Evolutionary conservation across 2,797 vertebrate genomes (phyloP).

Genomic region (Esox masquinongy): DNA sequence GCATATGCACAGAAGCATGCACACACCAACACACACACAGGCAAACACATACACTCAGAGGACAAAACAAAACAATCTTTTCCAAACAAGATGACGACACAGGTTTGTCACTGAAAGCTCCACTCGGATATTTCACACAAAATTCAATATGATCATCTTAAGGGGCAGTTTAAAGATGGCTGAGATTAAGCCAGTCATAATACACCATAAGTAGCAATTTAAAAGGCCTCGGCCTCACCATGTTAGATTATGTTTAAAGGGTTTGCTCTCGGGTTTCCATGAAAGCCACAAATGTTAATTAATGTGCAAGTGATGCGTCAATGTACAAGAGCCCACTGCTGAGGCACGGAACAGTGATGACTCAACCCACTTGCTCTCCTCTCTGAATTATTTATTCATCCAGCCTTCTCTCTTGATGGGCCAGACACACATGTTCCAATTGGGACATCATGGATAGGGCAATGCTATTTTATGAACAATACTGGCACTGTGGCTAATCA

Average conservation of each 20-base stretch:
- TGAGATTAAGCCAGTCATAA: neutral
- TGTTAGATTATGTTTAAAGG: neutral
- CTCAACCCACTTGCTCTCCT: constrained; percentile 9
- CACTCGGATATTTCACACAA: neutral
- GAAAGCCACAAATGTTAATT: constrained; percentile 8
- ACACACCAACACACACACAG: neutral
- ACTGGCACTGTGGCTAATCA: neutral
- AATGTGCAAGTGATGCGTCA: constrained; percentile 3
- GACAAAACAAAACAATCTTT: neutral
- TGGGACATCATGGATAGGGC: neutral
- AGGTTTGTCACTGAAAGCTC: neutral
- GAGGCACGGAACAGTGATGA: neutral
- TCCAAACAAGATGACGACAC: neutral
- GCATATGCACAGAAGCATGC: neutral
- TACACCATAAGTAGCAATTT: neutral
- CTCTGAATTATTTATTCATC: constrained; percentile 13
- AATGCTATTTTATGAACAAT: neutral
- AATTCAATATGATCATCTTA: constrained; percentile 1
- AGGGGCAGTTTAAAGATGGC: too few species aligned
- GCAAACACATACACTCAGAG: neutral
- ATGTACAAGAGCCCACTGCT: constrained; percentile 1
- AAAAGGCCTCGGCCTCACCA: neutral
- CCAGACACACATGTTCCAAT: neutral
- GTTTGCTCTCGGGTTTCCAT: neutral
- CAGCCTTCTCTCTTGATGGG: neutral